phyloP scores from a whole-genome alignment of 1,140 invertebrate genomes.

The Phymorhynchus buccinoides region DNA sequence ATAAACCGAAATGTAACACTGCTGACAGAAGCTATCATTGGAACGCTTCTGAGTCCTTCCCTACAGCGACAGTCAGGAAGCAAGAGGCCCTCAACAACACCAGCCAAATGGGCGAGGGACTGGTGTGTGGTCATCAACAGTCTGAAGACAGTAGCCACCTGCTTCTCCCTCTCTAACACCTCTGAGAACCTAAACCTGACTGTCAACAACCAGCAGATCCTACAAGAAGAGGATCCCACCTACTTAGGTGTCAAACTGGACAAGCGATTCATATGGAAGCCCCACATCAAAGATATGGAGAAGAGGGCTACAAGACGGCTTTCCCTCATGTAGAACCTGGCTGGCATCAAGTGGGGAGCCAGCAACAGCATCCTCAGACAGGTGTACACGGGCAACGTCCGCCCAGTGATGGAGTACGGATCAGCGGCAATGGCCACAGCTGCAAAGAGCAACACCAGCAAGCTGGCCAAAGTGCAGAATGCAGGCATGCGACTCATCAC shows the following conservation, averaged over 20 bases:
- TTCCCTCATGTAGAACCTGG: conserved; percentile 32
- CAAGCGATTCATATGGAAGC: conserved; percentile 37
- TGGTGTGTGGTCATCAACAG: conserved; percentile 28
- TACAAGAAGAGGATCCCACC: conserved; percentile 21
- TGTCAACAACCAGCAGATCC: conserved; percentile 6
- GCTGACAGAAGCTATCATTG: not conserved
- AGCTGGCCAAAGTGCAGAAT: conserved; percentile 18
- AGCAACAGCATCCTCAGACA: conserved; percentile 11
- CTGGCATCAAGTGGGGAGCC: conserved; percentile 35
- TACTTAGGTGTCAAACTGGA: conserved; percentile 36
- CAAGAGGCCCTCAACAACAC: not conserved
- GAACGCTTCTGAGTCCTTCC: not conserved
- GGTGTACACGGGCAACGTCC: conserved; percentile 10
- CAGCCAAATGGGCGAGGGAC: no score
- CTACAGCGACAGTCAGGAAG: no score
- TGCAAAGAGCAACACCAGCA: conserved; percentile 23
- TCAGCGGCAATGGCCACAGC: not conserved
- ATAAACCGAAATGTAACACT: not conserved
- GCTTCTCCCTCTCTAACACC: conserved; percentile 30
- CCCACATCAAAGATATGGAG: conserved; percentile 27
- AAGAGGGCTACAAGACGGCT: not conserved
- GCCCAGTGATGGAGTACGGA: conserved; percentile 21
- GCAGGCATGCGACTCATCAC: no score
- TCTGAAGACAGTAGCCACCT: conserved; percentile 23
- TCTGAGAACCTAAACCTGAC: conserved; percentile 13